phyloP scores from a whole-genome alignment of 2,113 vertebrate species.

The Coturnix japonica region DNA sequence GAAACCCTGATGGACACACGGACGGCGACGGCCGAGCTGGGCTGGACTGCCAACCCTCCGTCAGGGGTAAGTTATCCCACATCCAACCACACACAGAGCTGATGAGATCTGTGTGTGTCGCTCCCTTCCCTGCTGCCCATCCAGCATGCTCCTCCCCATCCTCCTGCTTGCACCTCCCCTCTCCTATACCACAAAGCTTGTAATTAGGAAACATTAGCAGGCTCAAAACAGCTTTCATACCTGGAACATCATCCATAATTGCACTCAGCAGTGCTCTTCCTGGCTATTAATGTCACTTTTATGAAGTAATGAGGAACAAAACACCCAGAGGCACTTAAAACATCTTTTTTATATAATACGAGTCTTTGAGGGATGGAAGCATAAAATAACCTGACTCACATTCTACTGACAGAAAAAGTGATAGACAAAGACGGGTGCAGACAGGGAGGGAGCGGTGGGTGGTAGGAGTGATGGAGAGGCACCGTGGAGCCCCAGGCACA shows the following conservation, averaged over 20 bases:
- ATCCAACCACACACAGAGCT: not conserved
- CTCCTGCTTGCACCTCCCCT: constrained; percentile 57
- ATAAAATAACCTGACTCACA: constrained; percentile 79
- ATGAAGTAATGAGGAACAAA: constrained; percentile 88
- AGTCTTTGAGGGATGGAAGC: constrained; percentile 81
- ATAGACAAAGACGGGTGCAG: constrained; percentile 11
- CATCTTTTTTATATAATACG: constrained; percentile 82
- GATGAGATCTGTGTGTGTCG: not conserved
- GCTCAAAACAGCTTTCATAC: constrained; percentile 86
- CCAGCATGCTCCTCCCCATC: not conserved
- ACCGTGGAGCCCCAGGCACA: not conserved
- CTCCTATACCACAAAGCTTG: constrained; percentile 78
- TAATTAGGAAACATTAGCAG: constrained; percentile 88
- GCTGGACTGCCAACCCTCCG: constrained; percentile 96
- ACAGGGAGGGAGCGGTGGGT: not conserved
- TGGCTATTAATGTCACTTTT: constrained; percentile 89
- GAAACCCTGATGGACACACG: constrained; percentile 98
- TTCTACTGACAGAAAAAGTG: constrained; percentile 62
- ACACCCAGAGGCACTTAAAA: constrained; percentile 86
- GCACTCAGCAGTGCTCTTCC: constrained; percentile 84
- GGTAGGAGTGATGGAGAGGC: not conserved
- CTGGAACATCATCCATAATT: constrained; percentile 86
- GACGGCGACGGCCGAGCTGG: constrained; percentile 96
- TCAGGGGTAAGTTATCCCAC: constrained; percentile 88
- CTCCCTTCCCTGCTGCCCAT: not conserved